These are phyloP conservation scores for Drosophila niveifrons DNA, from an alignment of 2,888 invertebrate genomes.

Conservation along the genomic window DNA sequence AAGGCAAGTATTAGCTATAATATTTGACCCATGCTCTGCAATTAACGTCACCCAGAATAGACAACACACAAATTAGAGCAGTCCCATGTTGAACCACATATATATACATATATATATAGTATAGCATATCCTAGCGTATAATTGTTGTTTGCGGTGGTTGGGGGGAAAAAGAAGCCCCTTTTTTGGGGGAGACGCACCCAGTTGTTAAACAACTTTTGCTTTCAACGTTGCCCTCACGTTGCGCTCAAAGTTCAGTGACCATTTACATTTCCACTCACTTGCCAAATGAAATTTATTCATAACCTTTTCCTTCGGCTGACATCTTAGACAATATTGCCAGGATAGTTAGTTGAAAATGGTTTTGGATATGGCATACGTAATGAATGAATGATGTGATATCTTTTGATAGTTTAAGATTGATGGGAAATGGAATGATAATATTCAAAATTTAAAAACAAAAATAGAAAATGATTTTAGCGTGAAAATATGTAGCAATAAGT, in stretches of 20 bases:
- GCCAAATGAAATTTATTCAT: conserved; percentile 37
- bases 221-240: conserved; percentile 7
- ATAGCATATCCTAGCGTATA: conserved; percentile 42
- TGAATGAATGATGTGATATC: neutral
- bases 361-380: conserved; percentile 6
- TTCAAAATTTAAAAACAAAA: no score
- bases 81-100: conserved; percentile 1
- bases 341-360: conserved; percentile 26
- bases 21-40: conserved; percentile 76
- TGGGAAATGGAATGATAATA: neutral
- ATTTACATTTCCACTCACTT: conserved; percentile 1
- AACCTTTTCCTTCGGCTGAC: conserved; percentile 30
- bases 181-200: neutral
- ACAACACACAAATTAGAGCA: conserved; percentile 70
- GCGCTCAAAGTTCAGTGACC: conserved; percentile 22
- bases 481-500: no score
- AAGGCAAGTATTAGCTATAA: conserved; percentile 62
- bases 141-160: conserved; percentile 54
- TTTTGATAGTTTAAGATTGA: neutral
- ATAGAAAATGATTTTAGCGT: no score
- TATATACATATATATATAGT: neutral
- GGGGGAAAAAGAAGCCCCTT: neutral
- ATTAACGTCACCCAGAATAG: conserved; percentile 72
- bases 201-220: conserved; percentile 21
- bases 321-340: conserved; percentile 11